These are phyloP conservation scores for Alexandromys fortis DNA, from an alignment of 2,113 vertebrate species.

Conservation along the genomic window DNA sequence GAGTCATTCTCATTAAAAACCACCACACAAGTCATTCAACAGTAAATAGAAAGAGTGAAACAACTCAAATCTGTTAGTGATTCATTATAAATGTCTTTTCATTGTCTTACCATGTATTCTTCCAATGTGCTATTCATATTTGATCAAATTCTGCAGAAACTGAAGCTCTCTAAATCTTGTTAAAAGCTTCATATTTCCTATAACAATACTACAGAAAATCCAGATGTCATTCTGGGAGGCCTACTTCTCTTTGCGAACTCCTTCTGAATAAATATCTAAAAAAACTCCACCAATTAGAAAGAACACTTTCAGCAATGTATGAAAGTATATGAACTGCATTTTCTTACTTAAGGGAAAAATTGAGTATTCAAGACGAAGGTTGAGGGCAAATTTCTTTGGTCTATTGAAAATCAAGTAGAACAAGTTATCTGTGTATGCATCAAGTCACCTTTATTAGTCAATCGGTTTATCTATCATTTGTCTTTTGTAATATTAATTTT, in stretches of 20 bases:
- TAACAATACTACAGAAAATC: not conserved
- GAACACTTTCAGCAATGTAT: not conserved
- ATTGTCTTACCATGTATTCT: not conserved
- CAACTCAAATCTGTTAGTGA: not conserved
- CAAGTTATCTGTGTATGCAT: not conserved
- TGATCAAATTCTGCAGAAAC: not conserved
- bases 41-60: not conserved
- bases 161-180: not conserved
- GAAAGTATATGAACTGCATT: not conserved
- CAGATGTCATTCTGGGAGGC: not conserved
- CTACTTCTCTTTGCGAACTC: not conserved
- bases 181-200: not conserved
- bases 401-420: not conserved
- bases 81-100: not conserved
- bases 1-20: not conserved
- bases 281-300: not conserved
- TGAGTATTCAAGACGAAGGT: not conserved
- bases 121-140: not conserved
- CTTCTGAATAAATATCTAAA: not conserved
- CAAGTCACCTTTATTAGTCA: not conserved
- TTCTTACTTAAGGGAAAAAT: not conserved
- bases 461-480: not conserved
- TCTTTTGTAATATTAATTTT: not conserved
- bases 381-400: not conserved
- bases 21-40: not conserved